Evolutionary conservation across 2,888 invertebrate genomes (phyloP), one percentile per base, ranked within the genome.

Genomic region (Tipula unca): DNA sequence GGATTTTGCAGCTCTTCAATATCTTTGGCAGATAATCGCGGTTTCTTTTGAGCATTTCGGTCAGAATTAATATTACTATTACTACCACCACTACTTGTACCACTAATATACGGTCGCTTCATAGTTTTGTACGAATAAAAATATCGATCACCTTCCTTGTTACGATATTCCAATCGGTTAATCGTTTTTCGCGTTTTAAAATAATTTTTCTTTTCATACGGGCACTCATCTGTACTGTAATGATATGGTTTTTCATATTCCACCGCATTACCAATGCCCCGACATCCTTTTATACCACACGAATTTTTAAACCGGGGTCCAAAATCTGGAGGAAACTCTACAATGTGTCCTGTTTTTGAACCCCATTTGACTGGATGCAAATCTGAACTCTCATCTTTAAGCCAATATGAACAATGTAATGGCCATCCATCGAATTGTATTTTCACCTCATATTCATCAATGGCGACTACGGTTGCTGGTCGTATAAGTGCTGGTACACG

Each of bases 291-390:
- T 13, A 93, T 20, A 3, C 25, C 8, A 35, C 83, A 83, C n/a
- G 84, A 32, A 29, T 85, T 84, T 42, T 85, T 20, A 82, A 54
- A 17, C n/a, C 29, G 5, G 14, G 48, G 48, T 3, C 48, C 85
- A 54, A 29, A 54, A 54, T 54, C 95, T 83, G 96, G 92, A 14
- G 98, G 98, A 10, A 96, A 94, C 89, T 97, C 96, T 32, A 98
- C 91, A 0, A 95, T 95, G 90, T 98, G 98, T 1, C 95, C 95
- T 0, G 97, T 97, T 91, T 96, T 96, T 87, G 94, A 93, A 89
- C 97, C 97, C 97, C 98, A 98, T 42, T 96, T 96, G 87, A 96
- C 94, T 0, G 98, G 98, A 92, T 98, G 97, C 88, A 98, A 93
- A 90, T 98, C 97, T 0, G 95, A 93, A 87, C 94, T 95, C 91